These are phyloP conservation scores for Drosophila lowei DNA, from an alignment of 1,140 invertebrate species.

Conservation along the genomic window DNA sequence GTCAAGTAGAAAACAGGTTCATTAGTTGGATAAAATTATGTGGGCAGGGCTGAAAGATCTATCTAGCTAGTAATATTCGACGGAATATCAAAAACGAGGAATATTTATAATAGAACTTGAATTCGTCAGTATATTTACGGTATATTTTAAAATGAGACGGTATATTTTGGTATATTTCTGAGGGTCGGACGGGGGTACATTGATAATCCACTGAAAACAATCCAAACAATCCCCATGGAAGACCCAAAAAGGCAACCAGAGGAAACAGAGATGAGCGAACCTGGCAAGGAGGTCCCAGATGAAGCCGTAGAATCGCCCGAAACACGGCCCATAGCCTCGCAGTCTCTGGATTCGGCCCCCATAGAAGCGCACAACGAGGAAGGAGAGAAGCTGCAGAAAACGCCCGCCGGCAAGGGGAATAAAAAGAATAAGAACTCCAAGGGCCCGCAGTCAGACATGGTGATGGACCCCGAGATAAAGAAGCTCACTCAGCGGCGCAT, in stretches of 20 bases:
- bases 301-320: background rate
- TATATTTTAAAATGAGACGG: too few species aligned
- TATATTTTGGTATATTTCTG: too few species aligned
- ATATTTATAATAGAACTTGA: too few species aligned
- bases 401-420: slow-evolving; percentile 2
- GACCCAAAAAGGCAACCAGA: background rate
- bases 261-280: slow-evolving; percentile 7
- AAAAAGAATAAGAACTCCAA: slow-evolving; percentile 52
- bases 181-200: too few species aligned
- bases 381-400: slow-evolving; percentile 21
- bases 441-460: slow-evolving; percentile 22
- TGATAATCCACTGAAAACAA: too few species aligned
- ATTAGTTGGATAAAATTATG: too few species aligned
- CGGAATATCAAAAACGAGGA: too few species aligned
- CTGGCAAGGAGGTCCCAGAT: slow-evolving; percentile 8
- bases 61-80: too few species aligned
- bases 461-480: slow-evolving; percentile 46
- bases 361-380: slow-evolving; percentile 14
- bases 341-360: slow-evolving; percentile 3
- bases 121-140: too few species aligned
- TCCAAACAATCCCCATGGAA: too few species aligned
- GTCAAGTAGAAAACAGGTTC: too few species aligned
- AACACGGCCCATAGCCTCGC: background rate
- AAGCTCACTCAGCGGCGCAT: slow-evolving; percentile 72
- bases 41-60: too few species aligned